A percentile compares a stretch with the other conserved stretches of the same genome.
Evolutionary conservation across 2,888 invertebrate genomes (phyloP).

Genomic region (Oligia strigilis): DNA sequence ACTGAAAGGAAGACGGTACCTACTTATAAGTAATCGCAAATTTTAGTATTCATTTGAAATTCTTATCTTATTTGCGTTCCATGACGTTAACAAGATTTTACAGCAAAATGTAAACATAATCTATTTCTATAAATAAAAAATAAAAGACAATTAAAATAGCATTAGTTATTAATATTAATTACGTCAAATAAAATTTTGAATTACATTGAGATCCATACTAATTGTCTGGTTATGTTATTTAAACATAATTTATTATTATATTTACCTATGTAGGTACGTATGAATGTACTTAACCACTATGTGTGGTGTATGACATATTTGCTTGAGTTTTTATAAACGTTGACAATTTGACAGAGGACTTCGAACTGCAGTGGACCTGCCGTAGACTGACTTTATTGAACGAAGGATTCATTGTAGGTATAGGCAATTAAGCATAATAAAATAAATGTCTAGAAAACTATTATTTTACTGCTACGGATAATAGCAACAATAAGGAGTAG

Average conservation of each 20-base stretch:
- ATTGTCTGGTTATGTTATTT: background rate
- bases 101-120: background rate
- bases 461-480: conserved; percentile 5
- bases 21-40: background rate
- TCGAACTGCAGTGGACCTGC: background rate
- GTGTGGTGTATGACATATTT: too few relatives aligned
- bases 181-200: background rate
- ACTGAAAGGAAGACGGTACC: background rate
- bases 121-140: background rate
- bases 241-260: background rate
- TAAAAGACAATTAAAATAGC: background rate
- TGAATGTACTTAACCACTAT: too few relatives aligned
- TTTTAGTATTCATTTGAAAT: background rate
- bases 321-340: background rate
- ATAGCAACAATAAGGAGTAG: background rate
- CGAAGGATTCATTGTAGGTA: background rate
- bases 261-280: background rate
- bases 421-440: too few relatives aligned
- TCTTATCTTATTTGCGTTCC: background rate
- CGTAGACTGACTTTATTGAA: conserved; percentile 2
- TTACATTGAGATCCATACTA: background rate
- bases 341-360: background rate
- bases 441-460: background rate
- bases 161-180: background rate
- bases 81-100: background rate